phyloP scores from a whole-genome alignment of 2,797 vertebrate genomes.

The Gambusia yucatana region DNA sequence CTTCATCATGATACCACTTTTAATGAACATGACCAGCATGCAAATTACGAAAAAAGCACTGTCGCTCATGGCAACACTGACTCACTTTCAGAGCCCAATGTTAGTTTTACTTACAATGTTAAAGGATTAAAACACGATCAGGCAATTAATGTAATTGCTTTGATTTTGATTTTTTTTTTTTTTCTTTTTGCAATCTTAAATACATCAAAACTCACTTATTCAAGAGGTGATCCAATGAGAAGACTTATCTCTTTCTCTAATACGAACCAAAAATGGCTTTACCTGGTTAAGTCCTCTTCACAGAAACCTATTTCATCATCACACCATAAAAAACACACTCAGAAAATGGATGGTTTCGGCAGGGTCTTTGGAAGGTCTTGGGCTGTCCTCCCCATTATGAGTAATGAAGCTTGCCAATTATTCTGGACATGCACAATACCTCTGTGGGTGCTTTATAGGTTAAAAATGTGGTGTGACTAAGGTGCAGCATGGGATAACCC shows the following conservation, averaged over 20 bases:
- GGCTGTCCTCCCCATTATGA: background rate
- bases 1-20: background rate
- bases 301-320: background rate
- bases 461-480: background rate
- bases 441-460: background rate
- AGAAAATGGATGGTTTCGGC: background rate
- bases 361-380: background rate
- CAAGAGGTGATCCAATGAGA: background rate
- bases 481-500: background rate
- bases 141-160: background rate
- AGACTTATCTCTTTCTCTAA: background rate
- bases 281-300: background rate
- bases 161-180: too few species aligned
- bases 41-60: background rate
- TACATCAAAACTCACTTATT: background rate
- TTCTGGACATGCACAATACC: background rate
- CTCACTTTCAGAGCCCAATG: constrained; percentile 1
- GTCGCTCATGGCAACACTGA: background rate
- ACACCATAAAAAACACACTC: background rate
- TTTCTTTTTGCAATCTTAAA: too few species aligned
- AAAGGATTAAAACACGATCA: background rate
- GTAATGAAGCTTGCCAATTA: background rate
- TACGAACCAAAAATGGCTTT: background rate
- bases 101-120: background rate
- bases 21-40: constrained; percentile 1